Percentiles rank a stretch among this genome's conserved stretches.
Evolutionary conservation across 1,140 invertebrate genomes (phyloP).

Genomic region (Tetraneura akinire): DNA sequence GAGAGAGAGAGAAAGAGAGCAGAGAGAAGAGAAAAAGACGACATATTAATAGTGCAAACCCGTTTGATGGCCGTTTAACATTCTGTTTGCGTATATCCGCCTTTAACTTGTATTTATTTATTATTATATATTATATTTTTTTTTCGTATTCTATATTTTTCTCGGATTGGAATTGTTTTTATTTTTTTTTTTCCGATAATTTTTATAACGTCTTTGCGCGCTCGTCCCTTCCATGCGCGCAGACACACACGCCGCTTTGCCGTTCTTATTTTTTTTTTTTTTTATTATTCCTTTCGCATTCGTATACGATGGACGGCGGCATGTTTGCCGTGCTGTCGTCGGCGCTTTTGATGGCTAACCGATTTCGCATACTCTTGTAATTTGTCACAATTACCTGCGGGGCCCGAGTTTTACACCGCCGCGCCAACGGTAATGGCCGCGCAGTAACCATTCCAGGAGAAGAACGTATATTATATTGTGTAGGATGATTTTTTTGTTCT

Average conservation of each 20-base stretch:
- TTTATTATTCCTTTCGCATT: neutral
- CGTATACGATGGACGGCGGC: neutral
- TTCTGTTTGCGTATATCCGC: constrained; percentile 37
- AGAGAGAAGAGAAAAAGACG: neutral
- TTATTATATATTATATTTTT: too few relatives aligned
- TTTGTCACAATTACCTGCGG: constrained; percentile 43
- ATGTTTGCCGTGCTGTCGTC: constrained; percentile 23
- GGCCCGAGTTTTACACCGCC: constrained; percentile 1
- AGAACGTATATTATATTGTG: neutral
- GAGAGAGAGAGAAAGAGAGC: neutral
- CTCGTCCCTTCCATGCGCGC: neutral
- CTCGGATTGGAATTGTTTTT: neutral
- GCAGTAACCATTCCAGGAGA: neutral
- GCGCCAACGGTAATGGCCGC: neutral
- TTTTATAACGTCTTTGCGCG: neutral
- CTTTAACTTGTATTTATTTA: neutral
- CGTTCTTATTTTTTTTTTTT: neutral
- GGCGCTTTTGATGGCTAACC: constrained; percentile 42
- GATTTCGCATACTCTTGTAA: constrained; percentile 45
- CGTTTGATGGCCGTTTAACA: constrained; percentile 49
- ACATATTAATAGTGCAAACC: constrained; percentile 47
- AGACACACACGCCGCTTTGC: neutral
- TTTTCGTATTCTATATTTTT: neutral
- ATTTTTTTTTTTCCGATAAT: neutral
- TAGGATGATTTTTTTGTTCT: neutral